phyloP scores from a whole-genome alignment of 2,888 invertebrate genomes.

The Archips xylosteana region DNA sequence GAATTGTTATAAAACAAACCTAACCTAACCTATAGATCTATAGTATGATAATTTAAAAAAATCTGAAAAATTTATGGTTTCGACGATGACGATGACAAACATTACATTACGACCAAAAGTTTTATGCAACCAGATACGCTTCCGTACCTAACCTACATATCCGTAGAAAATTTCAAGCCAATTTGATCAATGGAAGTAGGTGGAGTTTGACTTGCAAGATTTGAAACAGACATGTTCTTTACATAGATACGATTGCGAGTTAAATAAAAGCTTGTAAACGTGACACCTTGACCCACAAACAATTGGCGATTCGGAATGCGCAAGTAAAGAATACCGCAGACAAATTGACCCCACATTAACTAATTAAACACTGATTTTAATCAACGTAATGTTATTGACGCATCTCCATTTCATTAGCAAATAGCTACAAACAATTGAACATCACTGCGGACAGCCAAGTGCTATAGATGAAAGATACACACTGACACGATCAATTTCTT shows the following conservation, averaged over 20 bases:
- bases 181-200: too few relatives aligned
- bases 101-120: too few relatives aligned
- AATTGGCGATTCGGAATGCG: not conserved
- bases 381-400: conserved; percentile 19
- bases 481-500: conserved; percentile 40
- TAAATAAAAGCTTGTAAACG: not conserved
- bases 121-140: too few relatives aligned
- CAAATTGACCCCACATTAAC: conserved; percentile 1
- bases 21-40: too few relatives aligned
- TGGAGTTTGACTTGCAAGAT: too few relatives aligned
- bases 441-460: conserved; percentile 23
- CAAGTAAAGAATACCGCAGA: not conserved
- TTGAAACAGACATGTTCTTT: too few relatives aligned
- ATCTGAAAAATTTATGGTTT: too few relatives aligned
- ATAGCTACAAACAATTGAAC: conserved; percentile 43
- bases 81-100: too few relatives aligned
- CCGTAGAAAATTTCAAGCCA: too few relatives aligned
- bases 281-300: conserved; percentile 1
- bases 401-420: conserved; percentile 43
- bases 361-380: not conserved
- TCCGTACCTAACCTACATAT: too few relatives aligned
- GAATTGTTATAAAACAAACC: too few relatives aligned
- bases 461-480: conserved; percentile 26
- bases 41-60: too few relatives aligned
- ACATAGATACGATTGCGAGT: not conserved